Conservation (phyloP, 2,888 invertebrate species). For the Hydraecia micacea region DNA sequence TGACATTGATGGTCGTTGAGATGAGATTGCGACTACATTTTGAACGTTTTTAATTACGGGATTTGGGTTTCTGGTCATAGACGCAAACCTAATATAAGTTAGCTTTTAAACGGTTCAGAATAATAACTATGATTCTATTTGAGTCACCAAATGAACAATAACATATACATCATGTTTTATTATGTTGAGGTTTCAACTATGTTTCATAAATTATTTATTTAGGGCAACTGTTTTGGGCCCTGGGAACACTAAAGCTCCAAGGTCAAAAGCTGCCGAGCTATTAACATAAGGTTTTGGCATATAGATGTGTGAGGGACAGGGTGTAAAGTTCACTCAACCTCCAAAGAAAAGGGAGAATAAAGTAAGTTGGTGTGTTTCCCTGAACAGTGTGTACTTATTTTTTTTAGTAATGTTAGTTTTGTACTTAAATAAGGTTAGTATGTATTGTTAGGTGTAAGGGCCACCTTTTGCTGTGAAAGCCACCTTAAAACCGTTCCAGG, state of each 20-base stretch:
- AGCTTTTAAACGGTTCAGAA: neutral
- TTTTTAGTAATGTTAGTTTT: too few relatives aligned
- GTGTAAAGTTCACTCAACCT: neutral
- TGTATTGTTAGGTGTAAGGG: neutral
- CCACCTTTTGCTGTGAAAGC: neutral
- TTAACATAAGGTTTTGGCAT: neutral
- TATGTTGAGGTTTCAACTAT: conserved; percentile 27
- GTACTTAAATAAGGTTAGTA: neutral
- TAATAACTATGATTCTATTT: conserved; percentile 23
- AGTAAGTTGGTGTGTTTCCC: too few relatives aligned
- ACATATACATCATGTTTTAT: conserved; percentile 16
- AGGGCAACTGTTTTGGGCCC: neutral
- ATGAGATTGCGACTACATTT: too few relatives aligned
- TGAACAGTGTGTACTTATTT: too few relatives aligned
- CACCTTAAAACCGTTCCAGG: neutral
- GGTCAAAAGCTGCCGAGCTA: conserved; percentile 4
- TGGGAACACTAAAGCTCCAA: neutral
- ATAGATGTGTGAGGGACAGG: neutral
- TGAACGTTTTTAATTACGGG: too few relatives aligned
- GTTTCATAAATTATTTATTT: conserved; percentile 35
- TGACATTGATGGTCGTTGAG: too few relatives aligned
- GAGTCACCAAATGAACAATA: conserved; percentile 36
- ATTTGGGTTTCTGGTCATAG: too few relatives aligned
- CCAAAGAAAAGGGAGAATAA: neutral
- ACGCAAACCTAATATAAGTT: neutral